These are phyloP conservation scores for Sarcophaga variegata DNA, from an alignment of 2,888 invertebrate genomes.

Conservation along the genomic window DNA sequence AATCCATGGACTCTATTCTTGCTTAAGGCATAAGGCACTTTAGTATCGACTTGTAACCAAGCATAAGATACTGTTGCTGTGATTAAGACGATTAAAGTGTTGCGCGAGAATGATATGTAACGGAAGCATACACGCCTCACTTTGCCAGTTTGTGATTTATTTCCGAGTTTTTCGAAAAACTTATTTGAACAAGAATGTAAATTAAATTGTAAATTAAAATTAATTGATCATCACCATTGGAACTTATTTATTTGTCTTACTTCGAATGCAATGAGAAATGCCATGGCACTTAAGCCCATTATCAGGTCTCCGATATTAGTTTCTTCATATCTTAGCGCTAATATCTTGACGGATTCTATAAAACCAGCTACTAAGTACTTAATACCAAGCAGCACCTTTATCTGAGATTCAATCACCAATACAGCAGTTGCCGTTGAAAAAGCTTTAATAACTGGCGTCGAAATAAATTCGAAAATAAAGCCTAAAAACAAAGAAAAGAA, in stretches of 20 bases:
- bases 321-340: conserved; percentile 83
- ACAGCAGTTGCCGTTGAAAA: conserved; percentile 93
- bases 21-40: conserved; percentile 84
- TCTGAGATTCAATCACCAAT: conserved; percentile 89
- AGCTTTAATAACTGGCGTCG: conserved; percentile 92
- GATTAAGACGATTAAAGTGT: conserved; percentile 88
- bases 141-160: conserved; percentile 76
- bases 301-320: conserved; percentile 85
- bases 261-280: conserved; percentile 86
- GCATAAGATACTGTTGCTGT: conserved; percentile 85
- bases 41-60: conserved; percentile 82
- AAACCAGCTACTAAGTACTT: conserved; percentile 87
- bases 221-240: too few relatives aligned
- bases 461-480: conserved; percentile 92
- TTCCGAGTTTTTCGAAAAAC: conserved; percentile 85
- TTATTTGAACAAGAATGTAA: conserved; percentile 77
- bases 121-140: conserved; percentile 84
- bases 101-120: conserved; percentile 89
- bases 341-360: conserved; percentile 84
- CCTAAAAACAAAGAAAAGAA: conserved; percentile 82
- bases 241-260: conserved; percentile 80
- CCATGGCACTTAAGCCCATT: conserved; percentile 86
- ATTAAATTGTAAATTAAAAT: conserved; percentile 9
- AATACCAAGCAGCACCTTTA: conserved; percentile 89
- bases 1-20: conserved; percentile 86